These are phyloP conservation scores for Caenorhabditis sp. DNA, from an alignment of 2,888 invertebrate species.

Conservation along the genomic window DNA sequence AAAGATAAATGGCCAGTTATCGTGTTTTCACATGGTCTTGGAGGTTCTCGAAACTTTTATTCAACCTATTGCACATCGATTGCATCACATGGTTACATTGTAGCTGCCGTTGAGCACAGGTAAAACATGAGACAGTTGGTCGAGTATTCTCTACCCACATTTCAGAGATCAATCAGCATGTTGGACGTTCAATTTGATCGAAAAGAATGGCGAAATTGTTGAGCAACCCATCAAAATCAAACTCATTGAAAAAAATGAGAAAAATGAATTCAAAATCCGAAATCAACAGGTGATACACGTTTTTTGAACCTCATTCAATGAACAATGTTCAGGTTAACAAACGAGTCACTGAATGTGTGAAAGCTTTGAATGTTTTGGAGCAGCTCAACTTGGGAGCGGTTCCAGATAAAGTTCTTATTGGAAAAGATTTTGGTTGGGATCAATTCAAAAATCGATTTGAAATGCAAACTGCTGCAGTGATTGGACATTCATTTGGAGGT, in stretches of 20 bases:
- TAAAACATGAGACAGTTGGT: conserved; percentile 10
- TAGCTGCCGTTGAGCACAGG: conserved; percentile 78
- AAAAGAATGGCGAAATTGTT: conserved; percentile 51
- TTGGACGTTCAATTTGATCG: conserved; percentile 57
- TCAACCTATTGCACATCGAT: conserved; percentile 77
- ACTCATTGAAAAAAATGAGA: conserved; percentile 51
- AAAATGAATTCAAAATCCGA: conserved; percentile 71
- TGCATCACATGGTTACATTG: conserved; percentile 78
- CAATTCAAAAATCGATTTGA: conserved; percentile 70
- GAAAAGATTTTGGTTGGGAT: conserved; percentile 71
- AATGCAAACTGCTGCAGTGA: conserved; percentile 71
- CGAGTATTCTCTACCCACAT: background rate
- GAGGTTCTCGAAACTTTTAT: conserved; percentile 77
- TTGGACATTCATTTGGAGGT: conserved; percentile 79
- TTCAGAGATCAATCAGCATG: conserved; percentile 63
- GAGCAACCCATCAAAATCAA: conserved; percentile 58
- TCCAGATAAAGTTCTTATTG: conserved; percentile 64
- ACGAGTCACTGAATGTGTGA: conserved; percentile 71
- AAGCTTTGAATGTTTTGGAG: conserved; percentile 70
- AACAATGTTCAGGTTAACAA: conserved; percentile 68
- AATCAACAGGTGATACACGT: conserved; percentile 71
- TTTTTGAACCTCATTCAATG: background rate
- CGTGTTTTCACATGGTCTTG: conserved; percentile 78
- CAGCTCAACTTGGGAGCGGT: conserved; percentile 69
- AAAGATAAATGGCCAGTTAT: conserved; percentile 73